Percentiles rank a stretch among this genome's conserved stretches.
These are phyloP conservation scores for Drosophila algonquin DNA, from an alignment of 2,888 invertebrate genomes.

Conservation along the genomic window DNA sequence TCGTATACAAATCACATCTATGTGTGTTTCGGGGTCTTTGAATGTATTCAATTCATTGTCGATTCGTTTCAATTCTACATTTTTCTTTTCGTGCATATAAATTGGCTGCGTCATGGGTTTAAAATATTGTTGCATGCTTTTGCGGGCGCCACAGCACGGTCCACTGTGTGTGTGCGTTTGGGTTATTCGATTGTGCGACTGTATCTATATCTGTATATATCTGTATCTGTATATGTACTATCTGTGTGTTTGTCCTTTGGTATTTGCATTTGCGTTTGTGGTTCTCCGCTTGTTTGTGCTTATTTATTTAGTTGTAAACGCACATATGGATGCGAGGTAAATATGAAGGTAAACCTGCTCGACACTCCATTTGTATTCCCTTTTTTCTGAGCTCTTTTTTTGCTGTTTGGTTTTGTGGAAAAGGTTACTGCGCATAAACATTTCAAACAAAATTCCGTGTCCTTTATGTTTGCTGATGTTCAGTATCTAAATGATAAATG, in stretches of 20 bases:
- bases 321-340: conserved; percentile 17
- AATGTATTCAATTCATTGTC: conserved; percentile 56
- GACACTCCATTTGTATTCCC: not conserved
- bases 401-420: conserved; percentile 11
- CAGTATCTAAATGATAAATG: conserved; percentile 38
- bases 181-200: conserved; percentile 2
- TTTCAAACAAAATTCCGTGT: conserved; percentile 6
- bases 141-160: conserved; percentile 25
- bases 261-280: conserved; percentile 45
- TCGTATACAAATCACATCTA: not conserved
- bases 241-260: conserved; percentile 7
- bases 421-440: conserved; percentile 16
- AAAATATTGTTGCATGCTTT: conserved; percentile 67
- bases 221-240: not conserved
- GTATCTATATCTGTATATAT: conserved; percentile 1
- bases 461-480: not conserved
- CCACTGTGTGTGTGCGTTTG: not conserved
- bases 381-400: conserved; percentile 2
- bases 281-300: conserved; percentile 35
- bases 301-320: conserved; percentile 51
- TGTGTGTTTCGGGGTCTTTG: conserved; percentile 8
- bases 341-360: conserved; percentile 24
- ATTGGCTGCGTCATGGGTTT: conserved; percentile 62
- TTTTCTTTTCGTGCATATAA: conserved; percentile 50
- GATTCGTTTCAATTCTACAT: conserved; percentile 42